Evolutionary conservation across 2,888 invertebrate genomes (phyloP).

Genomic region (Yponomeuta evonymella): DNA sequence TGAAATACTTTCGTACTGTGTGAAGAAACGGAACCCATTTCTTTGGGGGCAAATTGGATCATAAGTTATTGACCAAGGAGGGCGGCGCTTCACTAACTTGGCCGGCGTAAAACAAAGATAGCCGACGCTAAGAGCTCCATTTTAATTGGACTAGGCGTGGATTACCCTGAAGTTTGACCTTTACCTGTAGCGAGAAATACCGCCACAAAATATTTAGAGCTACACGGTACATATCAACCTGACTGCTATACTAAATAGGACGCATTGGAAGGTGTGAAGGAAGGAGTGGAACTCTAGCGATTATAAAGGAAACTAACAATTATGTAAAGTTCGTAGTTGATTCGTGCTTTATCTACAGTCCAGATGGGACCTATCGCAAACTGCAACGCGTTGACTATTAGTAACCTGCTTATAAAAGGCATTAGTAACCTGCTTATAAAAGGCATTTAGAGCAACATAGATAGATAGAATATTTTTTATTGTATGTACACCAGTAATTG

Average conservation of each 20-base stretch:
- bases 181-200: constrained; percentile 24
- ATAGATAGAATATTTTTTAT: too few relatives aligned
- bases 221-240: background rate
- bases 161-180: constrained; percentile 50
- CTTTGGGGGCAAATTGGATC: constrained; percentile 7
- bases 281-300: background rate
- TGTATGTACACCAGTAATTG: too few relatives aligned
- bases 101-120: constrained; percentile 22
- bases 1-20: background rate
- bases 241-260: background rate
- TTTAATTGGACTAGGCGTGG: constrained; percentile 46
- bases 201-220: background rate
- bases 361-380: background rate
- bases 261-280: background rate
- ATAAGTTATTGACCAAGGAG: constrained; percentile 2
- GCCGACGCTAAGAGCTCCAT: constrained; percentile 32
- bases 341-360: background rate
- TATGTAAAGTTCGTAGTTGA: background rate
- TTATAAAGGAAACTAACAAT: background rate
- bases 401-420: too few relatives aligned
- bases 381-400: too few relatives aligned
- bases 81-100: background rate
- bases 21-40: background rate
- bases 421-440: too few relatives aligned
- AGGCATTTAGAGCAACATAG: too few relatives aligned